Conservation (phyloP, 2,888 invertebrate species). For the Pyrrhia umbra region DNA sequence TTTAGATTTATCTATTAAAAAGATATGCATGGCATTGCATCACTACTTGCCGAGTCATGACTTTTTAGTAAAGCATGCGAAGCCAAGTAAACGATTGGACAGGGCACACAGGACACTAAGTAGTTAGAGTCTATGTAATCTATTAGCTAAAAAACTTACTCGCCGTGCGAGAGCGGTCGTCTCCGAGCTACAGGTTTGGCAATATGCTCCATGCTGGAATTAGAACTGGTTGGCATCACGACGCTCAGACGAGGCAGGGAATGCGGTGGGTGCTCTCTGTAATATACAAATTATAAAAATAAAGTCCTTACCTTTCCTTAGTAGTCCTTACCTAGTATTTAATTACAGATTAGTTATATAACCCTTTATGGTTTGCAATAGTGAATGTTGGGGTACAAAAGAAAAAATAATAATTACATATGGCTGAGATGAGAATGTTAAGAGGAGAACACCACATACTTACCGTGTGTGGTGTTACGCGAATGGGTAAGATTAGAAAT, state of each 20-base stretch:
- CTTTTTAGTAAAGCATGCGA: too few relatives aligned
- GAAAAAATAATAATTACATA: too few relatives aligned
- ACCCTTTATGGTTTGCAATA: neutral
- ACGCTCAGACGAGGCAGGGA: constrained; percentile 83
- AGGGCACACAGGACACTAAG: too few relatives aligned
- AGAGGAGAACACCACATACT: too few relatives aligned
- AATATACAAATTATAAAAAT: constrained; percentile 35
- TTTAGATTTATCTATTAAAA: too few relatives aligned
- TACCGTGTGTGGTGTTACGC: too few relatives aligned
- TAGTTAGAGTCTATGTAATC: too few relatives aligned
- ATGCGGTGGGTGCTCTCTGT: constrained; percentile 81
- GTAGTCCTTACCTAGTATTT: neutral
- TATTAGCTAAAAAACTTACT: constrained; percentile 74
- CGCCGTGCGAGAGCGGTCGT: constrained; percentile 81
- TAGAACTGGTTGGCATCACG: constrained; percentile 79
- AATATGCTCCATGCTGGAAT: constrained; percentile 79
- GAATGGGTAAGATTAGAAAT: too few relatives aligned
- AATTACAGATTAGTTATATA: too few relatives aligned
- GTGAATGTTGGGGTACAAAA: too few relatives aligned
- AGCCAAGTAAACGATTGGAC: neutral
- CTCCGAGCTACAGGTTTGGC: constrained; percentile 58
- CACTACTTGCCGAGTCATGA: neutral
- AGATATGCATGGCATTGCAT: too few relatives aligned
- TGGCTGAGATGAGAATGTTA: too few relatives aligned
- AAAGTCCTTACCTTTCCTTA: neutral